Base-by-base conservation (phyloP, 2,797 vertebrate genomes). In the Lateolabrax maculatus region DNA sequence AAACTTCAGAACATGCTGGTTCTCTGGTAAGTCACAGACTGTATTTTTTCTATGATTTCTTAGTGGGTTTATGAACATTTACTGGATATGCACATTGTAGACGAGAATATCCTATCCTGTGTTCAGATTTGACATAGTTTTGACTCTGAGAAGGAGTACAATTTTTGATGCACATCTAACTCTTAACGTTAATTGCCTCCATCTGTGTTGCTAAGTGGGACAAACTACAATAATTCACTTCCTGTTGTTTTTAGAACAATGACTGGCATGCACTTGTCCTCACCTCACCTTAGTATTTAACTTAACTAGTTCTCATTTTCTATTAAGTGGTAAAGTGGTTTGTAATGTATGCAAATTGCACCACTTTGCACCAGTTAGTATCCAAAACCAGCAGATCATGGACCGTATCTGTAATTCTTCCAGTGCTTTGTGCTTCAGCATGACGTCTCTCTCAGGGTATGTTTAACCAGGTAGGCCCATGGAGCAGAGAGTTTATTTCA, bases 401-500 rank as follows among this genome's bases (percentile, higher is more conserved):
- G 10, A 66, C 15, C 18, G 11, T 19, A n/a, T 66, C 6, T 75
- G 25, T 36, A 2, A 19, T 75, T 25, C 37, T 16, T 27, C 31
- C 9, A 27, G 5, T n/a, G 6, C 37, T 15, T 12, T 15, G 16
- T 52, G 63, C 25, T 64, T 37, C 7, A 37, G 23, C n/a, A 62
- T 56, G 57, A 65, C 29, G 41, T 49, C 16, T 63, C 31, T 75
- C 13, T 66, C 41, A 48, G 75, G 44, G 19, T 62, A 21, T 43
- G 27, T 80, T 75, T 66, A 67, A 75, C 48, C 60, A 67, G 71
- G 77, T 80, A n/a, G n/a, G n/a, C n/a, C n/a, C n/a, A 37, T 27
- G 34, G 61, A 67, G 85, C 43, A 55, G 16, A 55, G 84, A 70
- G 81, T 84, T 74, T 77, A 82, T 84, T 85, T 69, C 34, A 81